phyloP scores from a whole-genome alignment of 2,888 invertebrate species.

The Lepas anatifera region DNA sequence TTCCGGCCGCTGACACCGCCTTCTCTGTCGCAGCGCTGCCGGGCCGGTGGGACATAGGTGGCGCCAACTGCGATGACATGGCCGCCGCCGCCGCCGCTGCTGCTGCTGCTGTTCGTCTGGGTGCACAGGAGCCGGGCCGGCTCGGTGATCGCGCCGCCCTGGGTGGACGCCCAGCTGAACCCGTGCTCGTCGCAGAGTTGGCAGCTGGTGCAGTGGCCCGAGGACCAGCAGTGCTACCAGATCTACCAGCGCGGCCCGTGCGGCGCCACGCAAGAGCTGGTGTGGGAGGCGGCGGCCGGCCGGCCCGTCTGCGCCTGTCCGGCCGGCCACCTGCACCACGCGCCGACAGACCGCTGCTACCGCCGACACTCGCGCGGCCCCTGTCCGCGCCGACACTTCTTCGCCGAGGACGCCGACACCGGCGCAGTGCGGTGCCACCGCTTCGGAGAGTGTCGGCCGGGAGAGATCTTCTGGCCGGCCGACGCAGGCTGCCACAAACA shows the following conservation, averaged over 20 bases:
- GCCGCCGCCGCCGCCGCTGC: neutral
- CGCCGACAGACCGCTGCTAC: conserved; percentile 36
- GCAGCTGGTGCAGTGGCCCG: conserved; percentile 74
- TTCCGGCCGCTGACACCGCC: too few relatives aligned
- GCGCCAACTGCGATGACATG: neutral
- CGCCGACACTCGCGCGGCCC: conserved; percentile 52
- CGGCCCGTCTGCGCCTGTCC: conserved; percentile 25
- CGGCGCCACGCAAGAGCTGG: conserved; percentile 35
- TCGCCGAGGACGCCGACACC: conserved; percentile 30
- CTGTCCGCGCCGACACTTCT: conserved; percentile 48
- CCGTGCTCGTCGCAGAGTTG: conserved; percentile 73
- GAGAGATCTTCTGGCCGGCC: conserved; percentile 55
- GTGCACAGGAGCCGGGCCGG: neutral
- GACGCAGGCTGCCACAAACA: conserved; percentile 60
- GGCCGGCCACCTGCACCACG: neutral
- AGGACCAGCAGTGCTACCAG: conserved; percentile 70
- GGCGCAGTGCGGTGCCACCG: conserved; percentile 20
- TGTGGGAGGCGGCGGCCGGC: conserved; percentile 41
- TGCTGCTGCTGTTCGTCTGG: conserved; percentile 34
- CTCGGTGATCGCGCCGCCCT: conserved; percentile 61
- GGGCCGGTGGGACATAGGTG: neutral
- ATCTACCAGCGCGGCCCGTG: conserved; percentile 66
- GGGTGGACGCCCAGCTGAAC: conserved; percentile 68
- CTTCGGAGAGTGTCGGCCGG: conserved; percentile 23
- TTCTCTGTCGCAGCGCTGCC: neutral